Percentiles rank a stretch among this genome's conserved stretches.
phyloP scores from a whole-genome alignment of 2,888 invertebrate genomes.

The Drosophila koepferae region DNA sequence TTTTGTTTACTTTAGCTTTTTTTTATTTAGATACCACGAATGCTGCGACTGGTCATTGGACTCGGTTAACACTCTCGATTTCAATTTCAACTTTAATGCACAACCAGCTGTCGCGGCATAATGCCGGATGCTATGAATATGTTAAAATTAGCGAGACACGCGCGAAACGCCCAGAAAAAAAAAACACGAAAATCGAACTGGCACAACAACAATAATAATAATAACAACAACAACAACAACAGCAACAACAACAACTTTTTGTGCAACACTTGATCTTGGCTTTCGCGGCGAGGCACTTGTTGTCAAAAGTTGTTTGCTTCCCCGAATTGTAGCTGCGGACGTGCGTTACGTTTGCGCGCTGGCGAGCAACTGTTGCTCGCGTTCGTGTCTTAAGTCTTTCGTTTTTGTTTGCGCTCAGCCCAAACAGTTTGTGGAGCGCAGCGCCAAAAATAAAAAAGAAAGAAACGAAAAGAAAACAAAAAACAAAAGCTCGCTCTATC shows the following conservation, averaged over 20 bases:
- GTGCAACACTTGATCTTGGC: slow-evolving; percentile 52
- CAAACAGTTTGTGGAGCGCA: slow-evolving; percentile 31
- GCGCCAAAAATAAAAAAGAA: not conserved
- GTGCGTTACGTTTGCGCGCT: slow-evolving; percentile 70
- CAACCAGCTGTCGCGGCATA: slow-evolving; percentile 62
- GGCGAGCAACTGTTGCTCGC: slow-evolving; percentile 65
- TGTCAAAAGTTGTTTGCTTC: not conserved
- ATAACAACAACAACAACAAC: slow-evolving; percentile 2
- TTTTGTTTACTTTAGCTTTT: slow-evolving; percentile 24
- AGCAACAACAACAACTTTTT: slow-evolving; percentile 15
- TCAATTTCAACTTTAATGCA: slow-evolving; percentile 52
- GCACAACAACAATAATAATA: not conserved
- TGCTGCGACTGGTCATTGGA: slow-evolving; percentile 71
- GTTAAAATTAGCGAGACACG: slow-evolving; percentile 42
- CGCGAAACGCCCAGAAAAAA: slow-evolving; percentile 48
- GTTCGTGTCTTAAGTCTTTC: slow-evolving; percentile 74
- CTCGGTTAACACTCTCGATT: slow-evolving; percentile 66
- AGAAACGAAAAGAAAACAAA: not conserved
- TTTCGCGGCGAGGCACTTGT: slow-evolving; percentile 41
- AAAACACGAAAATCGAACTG: not conserved
- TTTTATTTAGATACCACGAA: slow-evolving; percentile 12
- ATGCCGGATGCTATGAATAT: slow-evolving; percentile 62
- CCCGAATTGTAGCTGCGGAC: slow-evolving; percentile 25
- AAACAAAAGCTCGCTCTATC: slow-evolving; percentile 32
- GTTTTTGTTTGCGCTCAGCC: slow-evolving; percentile 29